Evolutionary conservation across 2,888 invertebrate genomes (phyloP).

Genomic region (Neocrepidodera transversa): DNA sequence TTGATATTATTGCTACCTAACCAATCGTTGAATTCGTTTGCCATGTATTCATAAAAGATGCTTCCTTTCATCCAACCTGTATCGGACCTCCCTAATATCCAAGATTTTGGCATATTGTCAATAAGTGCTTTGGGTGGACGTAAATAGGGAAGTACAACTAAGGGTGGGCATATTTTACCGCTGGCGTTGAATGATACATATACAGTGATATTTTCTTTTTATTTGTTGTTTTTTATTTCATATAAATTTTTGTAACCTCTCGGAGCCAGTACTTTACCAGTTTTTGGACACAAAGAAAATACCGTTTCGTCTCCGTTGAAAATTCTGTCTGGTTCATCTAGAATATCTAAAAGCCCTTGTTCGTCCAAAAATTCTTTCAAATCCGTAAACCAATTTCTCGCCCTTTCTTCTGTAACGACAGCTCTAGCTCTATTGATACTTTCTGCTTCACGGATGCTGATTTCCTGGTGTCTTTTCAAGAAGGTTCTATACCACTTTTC

Average conservation of each 20-base stretch:
- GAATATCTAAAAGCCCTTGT: conserved; percentile 11
- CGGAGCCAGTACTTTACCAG: conserved; percentile 32
- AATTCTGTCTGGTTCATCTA: conserved; percentile 43
- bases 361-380: too few relatives aligned
- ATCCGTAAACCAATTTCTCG: conserved; percentile 21
- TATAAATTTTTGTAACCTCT: conserved; percentile 41
- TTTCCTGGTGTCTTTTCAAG: conserved; percentile 44
- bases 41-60: conserved; percentile 43
- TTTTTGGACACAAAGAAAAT: conserved; percentile 47
- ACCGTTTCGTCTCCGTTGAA: conserved; percentile 52
- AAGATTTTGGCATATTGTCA: conserved; percentile 36
- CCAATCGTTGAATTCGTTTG: conserved; percentile 37
- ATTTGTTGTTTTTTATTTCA: conserved; percentile 40
- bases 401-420: conserved; percentile 32
- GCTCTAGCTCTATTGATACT: conserved; percentile 22
- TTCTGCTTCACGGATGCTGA: conserved; percentile 19
- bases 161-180: conserved; percentile 31
- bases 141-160: conserved; percentile 42
- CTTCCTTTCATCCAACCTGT: conserved; percentile 31
- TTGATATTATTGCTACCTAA: conserved; percentile 29
- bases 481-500: conserved; percentile 47
- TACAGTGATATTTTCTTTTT: conserved; percentile 49
- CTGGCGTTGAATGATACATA: conserved; percentile 35
- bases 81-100: conserved; percentile 24
- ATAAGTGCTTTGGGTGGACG: conserved; percentile 18